A percentile compares a stretch with the other conserved stretches of the same genome.
Conservation (phyloP, 30 jellyfish, hydroid and myxozoan species). For the Phacellophora camtschatica region DNA sequence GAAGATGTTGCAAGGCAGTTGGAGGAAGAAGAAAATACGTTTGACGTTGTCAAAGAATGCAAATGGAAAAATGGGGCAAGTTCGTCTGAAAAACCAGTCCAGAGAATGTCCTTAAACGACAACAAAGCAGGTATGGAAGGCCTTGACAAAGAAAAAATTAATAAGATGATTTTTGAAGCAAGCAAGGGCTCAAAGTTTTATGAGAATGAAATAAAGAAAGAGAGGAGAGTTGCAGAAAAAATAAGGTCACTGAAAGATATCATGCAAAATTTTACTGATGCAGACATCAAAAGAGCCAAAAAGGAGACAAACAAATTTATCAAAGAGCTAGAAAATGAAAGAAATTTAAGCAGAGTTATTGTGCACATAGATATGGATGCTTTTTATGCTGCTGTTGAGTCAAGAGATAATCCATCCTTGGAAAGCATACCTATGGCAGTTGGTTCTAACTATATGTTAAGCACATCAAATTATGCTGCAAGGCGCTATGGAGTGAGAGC, state of each 20-base stretch:
- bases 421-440: slow-evolving; percentile 97
- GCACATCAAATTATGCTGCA: slow-evolving; percentile 95
- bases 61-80: not conserved
- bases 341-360: slow-evolving; percentile 72
- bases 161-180: slow-evolving; percentile 82
- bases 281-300: slow-evolving; percentile 56
- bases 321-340: slow-evolving; percentile 14
- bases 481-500: slow-evolving; percentile 96
- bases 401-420: slow-evolving; percentile 81
- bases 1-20: too few species aligned
- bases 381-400: slow-evolving; percentile 98
- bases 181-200: slow-evolving; percentile 92
- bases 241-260: slow-evolving; percentile 23
- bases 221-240: slow-evolving; percentile 52
- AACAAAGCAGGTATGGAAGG: slow-evolving; percentile 97
- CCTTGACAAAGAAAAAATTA: slow-evolving; percentile 84
- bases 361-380: slow-evolving; percentile 99
- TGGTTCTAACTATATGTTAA: slow-evolving; percentile 81
- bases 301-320: slow-evolving; percentile 41
- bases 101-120: slow-evolving; percentile 82
- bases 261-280: slow-evolving; percentile 42
- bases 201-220: slow-evolving; percentile 91
- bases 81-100: slow-evolving; percentile 43
- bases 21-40: too few species aligned
- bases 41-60: too few species aligned